Conservation (phyloP, 2,888 invertebrate species). For the Chesias legatella region DNA sequence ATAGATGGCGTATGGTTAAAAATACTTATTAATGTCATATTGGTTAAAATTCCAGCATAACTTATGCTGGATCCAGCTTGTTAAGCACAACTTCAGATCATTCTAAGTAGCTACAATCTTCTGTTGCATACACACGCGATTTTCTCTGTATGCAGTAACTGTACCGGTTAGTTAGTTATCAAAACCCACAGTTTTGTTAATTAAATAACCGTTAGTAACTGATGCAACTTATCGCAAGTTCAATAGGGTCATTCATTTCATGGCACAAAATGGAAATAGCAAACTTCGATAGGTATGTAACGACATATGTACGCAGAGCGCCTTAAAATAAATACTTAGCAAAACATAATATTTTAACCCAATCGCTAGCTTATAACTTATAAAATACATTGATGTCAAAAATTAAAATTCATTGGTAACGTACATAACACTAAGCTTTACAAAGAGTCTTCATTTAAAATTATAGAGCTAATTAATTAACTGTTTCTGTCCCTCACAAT, state of each 20-base stretch:
- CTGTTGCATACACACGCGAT: too few relatives aligned
- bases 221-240: constrained; percentile 15
- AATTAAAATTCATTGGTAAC: constrained; percentile 76
- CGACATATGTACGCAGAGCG: constrained; percentile 15
- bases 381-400: constrained; percentile 49
- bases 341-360: constrained; percentile 18
- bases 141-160: too few relatives aligned
- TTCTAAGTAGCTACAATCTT: too few relatives aligned
- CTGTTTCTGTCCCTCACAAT: constrained; percentile 41
- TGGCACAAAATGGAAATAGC: constrained; percentile 17
- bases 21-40: too few relatives aligned
- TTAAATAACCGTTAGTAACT: not conserved
- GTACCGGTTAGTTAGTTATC: too few relatives aligned
- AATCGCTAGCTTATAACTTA: constrained; percentile 23
- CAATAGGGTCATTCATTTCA: constrained; percentile 10
- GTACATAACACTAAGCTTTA: constrained; percentile 66
- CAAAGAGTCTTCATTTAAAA: constrained; percentile 58
- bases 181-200: too few relatives aligned
- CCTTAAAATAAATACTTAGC: constrained; percentile 27
- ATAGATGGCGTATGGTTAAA: too few relatives aligned
- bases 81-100: too few relatives aligned
- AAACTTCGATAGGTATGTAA: constrained; percentile 12
- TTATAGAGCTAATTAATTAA: constrained; percentile 26
- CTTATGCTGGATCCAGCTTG: too few relatives aligned
- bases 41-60: too few relatives aligned